Percentiles rank a stretch among this genome's conserved stretches.
Evolutionary conservation across 2,797 vertebrate species (phyloP).

Genomic region (Aplochiton taeniatus): DNA sequence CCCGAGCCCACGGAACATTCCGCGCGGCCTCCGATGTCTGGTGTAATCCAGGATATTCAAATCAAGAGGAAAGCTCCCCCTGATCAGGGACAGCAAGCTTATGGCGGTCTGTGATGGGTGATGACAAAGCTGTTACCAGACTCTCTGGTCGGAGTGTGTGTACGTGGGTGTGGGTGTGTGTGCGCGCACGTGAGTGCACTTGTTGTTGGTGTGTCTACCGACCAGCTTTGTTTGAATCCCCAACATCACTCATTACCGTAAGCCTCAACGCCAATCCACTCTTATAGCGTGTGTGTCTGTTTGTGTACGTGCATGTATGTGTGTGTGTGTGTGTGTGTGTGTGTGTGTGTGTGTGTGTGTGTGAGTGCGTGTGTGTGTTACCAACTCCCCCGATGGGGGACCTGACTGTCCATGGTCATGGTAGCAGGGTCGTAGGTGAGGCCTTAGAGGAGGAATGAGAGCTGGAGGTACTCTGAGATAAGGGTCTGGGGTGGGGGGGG

Average conservation of each 20-base stretch:
- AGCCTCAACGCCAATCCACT: too few species aligned
- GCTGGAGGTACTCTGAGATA: not conserved
- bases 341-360: too few species aligned
- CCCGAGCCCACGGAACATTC: conserved; percentile 48
- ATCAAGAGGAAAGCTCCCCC: too few species aligned
- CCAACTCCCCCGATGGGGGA: not conserved
- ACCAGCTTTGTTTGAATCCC: conserved; percentile 31
- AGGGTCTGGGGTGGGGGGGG: not conserved
- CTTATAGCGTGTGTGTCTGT: too few species aligned
- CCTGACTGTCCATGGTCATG: not conserved
- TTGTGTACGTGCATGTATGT: too few species aligned
- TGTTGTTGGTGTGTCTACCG: conserved; percentile 17
- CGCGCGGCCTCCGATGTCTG: conserved; percentile 38
- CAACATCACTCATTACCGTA: too few species aligned
- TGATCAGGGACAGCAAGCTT: not conserved
- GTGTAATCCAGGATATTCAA: conserved; percentile 34
- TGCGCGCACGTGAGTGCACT: not conserved
- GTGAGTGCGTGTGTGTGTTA: too few species aligned
- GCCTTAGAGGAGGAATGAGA: not conserved
- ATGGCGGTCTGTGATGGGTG: not conserved
- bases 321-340: too few species aligned
- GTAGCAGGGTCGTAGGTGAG: not conserved
- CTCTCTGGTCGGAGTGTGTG: not conserved
- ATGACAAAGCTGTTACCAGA: conserved; percentile 5
- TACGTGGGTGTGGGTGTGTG: conserved; percentile 2